A percentile compares a stretch with the other conserved stretches of the same genome.
phyloP scores from a whole-genome alignment of 1,140 invertebrate species.

The Odontomachus brunneus region DNA sequence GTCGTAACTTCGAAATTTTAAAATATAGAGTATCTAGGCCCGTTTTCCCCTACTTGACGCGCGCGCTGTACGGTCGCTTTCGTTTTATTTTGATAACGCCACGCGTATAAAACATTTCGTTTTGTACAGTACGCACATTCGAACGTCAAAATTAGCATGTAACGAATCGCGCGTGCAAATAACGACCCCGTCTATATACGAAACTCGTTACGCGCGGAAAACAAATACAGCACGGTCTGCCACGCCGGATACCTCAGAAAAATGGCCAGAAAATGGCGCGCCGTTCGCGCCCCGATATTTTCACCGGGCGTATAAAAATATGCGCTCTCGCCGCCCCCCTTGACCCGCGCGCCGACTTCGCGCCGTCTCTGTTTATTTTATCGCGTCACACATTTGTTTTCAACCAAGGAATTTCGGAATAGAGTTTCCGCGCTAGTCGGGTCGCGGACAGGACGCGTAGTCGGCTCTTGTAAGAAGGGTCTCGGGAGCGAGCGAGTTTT shows the following conservation, averaged over 20 bases:
- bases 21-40: too few species aligned
- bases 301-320: slow-evolving; percentile 59
- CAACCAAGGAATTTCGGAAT: slow-evolving; percentile 46
- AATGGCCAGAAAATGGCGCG: slow-evolving; percentile 55
- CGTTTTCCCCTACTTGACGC: too few species aligned
- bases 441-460: slow-evolving; percentile 9
- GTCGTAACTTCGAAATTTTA: too few species aligned
- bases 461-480: slow-evolving; percentile 7
- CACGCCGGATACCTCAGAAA: slow-evolving; percentile 55
- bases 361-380: slow-evolving; percentile 59
- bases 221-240: slow-evolving; percentile 51
- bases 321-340: slow-evolving; percentile 12
- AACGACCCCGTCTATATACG: slow-evolving; percentile 59
- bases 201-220: slow-evolving; percentile 57
- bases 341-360: slow-evolving; percentile 7
- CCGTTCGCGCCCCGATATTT: slow-evolving; percentile 55
- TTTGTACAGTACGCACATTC: slow-evolving; percentile 46
- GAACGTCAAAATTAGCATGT: slow-evolving; percentile 56
- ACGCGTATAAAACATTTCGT: slow-evolving; percentile 28
- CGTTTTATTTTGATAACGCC: slow-evolving; percentile 28
- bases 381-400: slow-evolving; percentile 49
- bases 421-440: slow-evolving; percentile 26
- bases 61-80: neutral
- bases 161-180: slow-evolving; percentile 60
- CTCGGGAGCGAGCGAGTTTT: neutral